A percentile compares a stretch with the other conserved stretches of the same genome.
Evolutionary conservation across 2,888 invertebrate genomes (phyloP).

Genomic region (Colletes collaris): DNA sequence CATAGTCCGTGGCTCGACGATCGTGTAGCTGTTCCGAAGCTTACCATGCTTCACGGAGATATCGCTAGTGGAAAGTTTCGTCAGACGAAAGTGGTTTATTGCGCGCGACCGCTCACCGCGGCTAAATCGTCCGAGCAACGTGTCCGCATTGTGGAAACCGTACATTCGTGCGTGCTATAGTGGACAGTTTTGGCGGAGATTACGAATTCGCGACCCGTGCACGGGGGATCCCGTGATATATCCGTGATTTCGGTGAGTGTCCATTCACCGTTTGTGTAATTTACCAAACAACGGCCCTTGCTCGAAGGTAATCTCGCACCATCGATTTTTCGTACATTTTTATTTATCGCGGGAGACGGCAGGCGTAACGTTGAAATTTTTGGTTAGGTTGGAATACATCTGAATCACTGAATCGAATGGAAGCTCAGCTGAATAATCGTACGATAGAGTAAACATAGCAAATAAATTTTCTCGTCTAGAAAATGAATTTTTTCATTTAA

Average conservation of each 20-base stretch:
- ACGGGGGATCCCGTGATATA: background rate
- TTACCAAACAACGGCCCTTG: too few relatives aligned
- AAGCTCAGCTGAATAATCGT: too few relatives aligned
- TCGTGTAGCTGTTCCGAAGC: conserved; percentile 62
- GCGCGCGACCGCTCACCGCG: conserved; percentile 37
- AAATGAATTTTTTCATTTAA: too few relatives aligned
- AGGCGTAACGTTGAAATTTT: too few relatives aligned
- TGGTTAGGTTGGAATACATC: too few relatives aligned
- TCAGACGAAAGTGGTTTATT: conserved; percentile 61
- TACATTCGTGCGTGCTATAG: background rate
- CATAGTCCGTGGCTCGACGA: conserved; percentile 55
- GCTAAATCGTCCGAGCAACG: conserved; percentile 36
- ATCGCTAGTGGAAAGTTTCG: conserved; percentile 68
- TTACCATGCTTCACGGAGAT: conserved; percentile 61
- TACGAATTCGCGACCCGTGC: background rate
- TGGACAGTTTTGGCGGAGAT: conserved; percentile 20
- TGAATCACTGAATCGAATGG: too few relatives aligned
- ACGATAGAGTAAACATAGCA: too few relatives aligned
- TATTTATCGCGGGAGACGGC: too few relatives aligned
- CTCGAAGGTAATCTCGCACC: too few relatives aligned
- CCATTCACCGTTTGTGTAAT: background rate
- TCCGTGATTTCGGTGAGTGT: conserved; percentile 27
- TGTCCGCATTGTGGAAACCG: conserved; percentile 27
- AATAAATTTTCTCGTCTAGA: too few relatives aligned
- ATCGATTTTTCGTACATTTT: too few relatives aligned